A percentile compares a stretch with the other conserved stretches of the same genome.
Evolutionary conservation across 2,888 invertebrate genomes (phyloP).

Genomic region (Trissolcus japonicus): DNA sequence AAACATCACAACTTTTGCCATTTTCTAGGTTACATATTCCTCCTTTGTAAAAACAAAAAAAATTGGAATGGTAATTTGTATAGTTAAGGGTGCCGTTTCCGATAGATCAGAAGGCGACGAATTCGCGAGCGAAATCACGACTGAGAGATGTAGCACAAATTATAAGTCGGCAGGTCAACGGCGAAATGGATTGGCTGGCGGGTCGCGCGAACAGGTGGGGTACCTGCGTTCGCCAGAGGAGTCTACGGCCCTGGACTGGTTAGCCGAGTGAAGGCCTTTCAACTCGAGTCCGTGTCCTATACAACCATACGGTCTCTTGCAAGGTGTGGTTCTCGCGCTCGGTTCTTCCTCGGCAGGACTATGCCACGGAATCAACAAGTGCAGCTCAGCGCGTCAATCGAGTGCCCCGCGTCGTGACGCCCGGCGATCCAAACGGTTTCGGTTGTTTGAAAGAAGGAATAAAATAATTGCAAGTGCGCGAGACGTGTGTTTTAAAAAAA

Average conservation of each 20-base stretch:
- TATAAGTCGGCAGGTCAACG: conserved; percentile 21
- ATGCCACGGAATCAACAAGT: conserved; percentile 68
- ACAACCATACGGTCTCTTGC: conserved; percentile 68
- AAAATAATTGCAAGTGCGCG: background rate
- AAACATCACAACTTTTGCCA: no score
- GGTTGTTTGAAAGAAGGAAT: background rate
- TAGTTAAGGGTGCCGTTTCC: background rate
- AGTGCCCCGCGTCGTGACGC: conserved; percentile 34
- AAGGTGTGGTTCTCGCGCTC: conserved; percentile 72
- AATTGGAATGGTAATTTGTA: no score
- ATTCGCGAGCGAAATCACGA: conserved; percentile 17
- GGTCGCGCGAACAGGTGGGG: conserved; percentile 51
- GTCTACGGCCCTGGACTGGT: conserved; percentile 67
- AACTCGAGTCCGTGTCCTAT: conserved; percentile 66
- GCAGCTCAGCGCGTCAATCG: conserved; percentile 45
- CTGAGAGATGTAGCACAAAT: conserved; percentile 14
- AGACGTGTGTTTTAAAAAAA: conserved; percentile 8
- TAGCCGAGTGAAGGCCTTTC: conserved; percentile 72
- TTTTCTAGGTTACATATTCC: background rate
- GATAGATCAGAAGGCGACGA: background rate
- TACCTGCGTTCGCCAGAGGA: conserved; percentile 49
- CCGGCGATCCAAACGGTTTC: conserved; percentile 9
- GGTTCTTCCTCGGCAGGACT: conserved; percentile 60
- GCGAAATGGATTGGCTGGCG: conserved; percentile 12
- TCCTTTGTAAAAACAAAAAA: no score